Evolutionary conservation across 2,888 invertebrate species (phyloP), one percentile per base, ranked within the genome.

Genomic region (Heteromyza rotundicornis): DNA sequence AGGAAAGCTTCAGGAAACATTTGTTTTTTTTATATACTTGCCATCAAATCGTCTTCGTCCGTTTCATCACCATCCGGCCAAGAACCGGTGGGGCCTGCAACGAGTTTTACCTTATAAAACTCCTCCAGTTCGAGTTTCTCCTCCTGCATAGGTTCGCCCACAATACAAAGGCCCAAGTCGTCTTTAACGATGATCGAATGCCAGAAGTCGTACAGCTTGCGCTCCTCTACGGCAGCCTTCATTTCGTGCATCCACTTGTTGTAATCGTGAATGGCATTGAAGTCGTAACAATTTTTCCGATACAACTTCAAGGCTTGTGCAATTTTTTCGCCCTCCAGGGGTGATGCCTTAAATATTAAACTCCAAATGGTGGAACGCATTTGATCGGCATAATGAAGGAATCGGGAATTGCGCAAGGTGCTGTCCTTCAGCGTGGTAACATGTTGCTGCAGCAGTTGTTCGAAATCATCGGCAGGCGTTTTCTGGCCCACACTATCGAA

Each of bases 401-500:
- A 83, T 23, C 74, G 71, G 2, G 69, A 68, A 60, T 79, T 74
- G 7, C 73, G 72, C 44, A 73, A 66, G 0, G 80, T 73, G 16
- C 70, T 73, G 54, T 74, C 71, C 2, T 65, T 20, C 5, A 77
- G 64, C 5, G 66, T 62, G 1, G 72, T 70, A 14, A 80, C 69
- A 12, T 84, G 86, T 69, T 80, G 75, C 14, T 75, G 74, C 54
- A 83, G 77, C 59, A 90, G 82, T 19, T 74, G 71, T 64, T 79
- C 79, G 69, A 87, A 91, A 75, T 91, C 90, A 58, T 85, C 84
- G 2, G 86, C 84, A 0, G 91, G 90, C 27, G 86, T 85, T 1
- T 86, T 76, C 7, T 88, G 86, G 0, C 90, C 87, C 57, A 91
- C 86, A 77, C 83, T 72, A 10, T 75, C 70, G 19, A 73, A 63